Evolutionary conservation across 2,113 vertebrate species (phyloP).

Genomic region (Brachyhypopomus gauderio): DNA sequence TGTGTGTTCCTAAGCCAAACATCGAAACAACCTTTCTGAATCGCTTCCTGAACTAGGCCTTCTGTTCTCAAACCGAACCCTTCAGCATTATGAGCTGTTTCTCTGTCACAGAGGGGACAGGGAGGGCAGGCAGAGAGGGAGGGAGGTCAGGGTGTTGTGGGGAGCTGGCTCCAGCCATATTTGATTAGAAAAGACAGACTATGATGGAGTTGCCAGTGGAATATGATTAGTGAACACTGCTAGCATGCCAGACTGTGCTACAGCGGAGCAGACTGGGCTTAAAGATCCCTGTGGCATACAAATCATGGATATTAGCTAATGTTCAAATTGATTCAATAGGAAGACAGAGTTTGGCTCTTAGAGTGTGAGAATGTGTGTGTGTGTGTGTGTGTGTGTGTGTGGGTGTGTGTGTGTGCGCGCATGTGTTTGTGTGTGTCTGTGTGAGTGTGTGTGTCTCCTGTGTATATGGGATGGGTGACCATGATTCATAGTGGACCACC

Average conservation of each 20-base stretch:
- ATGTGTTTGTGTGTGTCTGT: constrained; percentile 19
- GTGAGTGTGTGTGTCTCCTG: too few relatives aligned
- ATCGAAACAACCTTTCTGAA: constrained; percentile 24
- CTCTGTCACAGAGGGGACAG: not conserved
- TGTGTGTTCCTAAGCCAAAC: constrained; percentile 36
- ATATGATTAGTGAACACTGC: constrained; percentile 53
- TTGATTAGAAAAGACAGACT: constrained; percentile 53
- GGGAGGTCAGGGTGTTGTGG: constrained; percentile 27
- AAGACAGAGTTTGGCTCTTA: not conserved
- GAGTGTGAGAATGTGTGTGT: constrained; percentile 16
- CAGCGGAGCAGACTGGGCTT: constrained; percentile 23
- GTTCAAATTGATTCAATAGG: constrained; percentile 27
- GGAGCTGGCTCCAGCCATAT: constrained; percentile 54
- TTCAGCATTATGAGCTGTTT: not conserved
- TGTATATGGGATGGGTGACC: too few relatives aligned
- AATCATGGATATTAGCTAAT: constrained; percentile 32
- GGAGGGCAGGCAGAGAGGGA: constrained; percentile 25
- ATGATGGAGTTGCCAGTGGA: constrained; percentile 46
- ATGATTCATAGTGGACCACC: too few relatives aligned
- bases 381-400: constrained; percentile 38
- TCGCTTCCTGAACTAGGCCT: not conserved
- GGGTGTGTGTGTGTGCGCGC: too few relatives aligned
- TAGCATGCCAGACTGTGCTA: constrained; percentile 19
- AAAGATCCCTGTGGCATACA: constrained; percentile 9
- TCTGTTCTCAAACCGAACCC: not conserved